A percentile compares a stretch with the other conserved stretches of the same genome.
phyloP scores from a whole-genome alignment of 2,797 vertebrate genomes.

The Artibeus lituratus region DNA sequence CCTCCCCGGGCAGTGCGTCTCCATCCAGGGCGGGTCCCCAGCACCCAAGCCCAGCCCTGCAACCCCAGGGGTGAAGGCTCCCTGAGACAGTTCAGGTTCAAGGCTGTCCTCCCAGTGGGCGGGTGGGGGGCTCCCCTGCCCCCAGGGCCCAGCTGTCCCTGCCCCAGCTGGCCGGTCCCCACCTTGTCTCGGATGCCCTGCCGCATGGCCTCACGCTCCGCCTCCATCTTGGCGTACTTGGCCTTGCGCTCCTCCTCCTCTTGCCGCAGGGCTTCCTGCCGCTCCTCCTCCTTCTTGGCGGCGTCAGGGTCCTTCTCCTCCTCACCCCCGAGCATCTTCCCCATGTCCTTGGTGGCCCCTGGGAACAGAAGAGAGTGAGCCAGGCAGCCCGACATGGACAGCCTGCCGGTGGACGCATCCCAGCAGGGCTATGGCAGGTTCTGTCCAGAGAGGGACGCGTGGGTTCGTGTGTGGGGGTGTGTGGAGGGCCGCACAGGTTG shows the following conservation, averaged over 20 bases:
- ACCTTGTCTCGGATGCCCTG: slow-evolving; percentile 99
- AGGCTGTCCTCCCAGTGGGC: not conserved
- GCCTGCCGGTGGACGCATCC: not conserved
- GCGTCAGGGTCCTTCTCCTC: slow-evolving; percentile 99
- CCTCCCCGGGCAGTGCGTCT: not conserved
- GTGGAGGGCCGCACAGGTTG: accelerated
- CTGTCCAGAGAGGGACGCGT: accelerated
- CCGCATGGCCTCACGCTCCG: slow-evolving; percentile 94
- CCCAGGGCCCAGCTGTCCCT: not conserved
- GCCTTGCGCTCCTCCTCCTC: slow-evolving; percentile 98
- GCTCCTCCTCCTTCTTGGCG: slow-evolving; percentile 96
- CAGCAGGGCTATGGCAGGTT: accelerated
- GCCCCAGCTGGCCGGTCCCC: not conserved
- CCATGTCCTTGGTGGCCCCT: slow-evolving; percentile 99
- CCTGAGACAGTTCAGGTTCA: not conserved
- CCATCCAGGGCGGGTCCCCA: not conserved
- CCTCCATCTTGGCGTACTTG: slow-evolving; percentile 97
- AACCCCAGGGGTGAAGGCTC: no score
- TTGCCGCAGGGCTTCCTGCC: slow-evolving; percentile 96
- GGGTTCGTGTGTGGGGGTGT: not conserved
- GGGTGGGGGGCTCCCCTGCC: not conserved
- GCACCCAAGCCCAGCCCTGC: not conserved
- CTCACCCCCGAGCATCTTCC: slow-evolving; percentile 98
- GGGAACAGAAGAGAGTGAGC: not conserved
- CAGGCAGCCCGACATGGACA: not conserved